phyloP scores from a whole-genome alignment of 2,113 vertebrate species.

The Plestiodon gilberti region DNA sequence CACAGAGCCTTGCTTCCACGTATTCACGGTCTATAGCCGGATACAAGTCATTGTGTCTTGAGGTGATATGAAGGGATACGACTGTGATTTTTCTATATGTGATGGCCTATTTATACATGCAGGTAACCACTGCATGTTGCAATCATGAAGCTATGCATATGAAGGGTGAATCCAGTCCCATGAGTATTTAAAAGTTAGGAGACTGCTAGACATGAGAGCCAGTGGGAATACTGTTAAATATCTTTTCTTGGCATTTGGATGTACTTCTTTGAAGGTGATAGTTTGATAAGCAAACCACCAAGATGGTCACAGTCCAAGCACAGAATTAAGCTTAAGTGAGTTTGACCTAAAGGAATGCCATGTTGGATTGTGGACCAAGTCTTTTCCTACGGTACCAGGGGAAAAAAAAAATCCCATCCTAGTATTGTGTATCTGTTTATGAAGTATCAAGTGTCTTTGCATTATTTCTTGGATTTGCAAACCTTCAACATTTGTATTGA shows the following conservation, averaged over 20 bases:
- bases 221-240: neutral
- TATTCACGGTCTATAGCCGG: neutral
- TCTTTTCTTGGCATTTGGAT: neutral
- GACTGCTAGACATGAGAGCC: neutral
- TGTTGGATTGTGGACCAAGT: neutral
- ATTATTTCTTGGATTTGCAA: neutral
- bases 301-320: neutral
- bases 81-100: neutral
- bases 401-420: neutral
- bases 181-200: neutral
- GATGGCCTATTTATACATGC: neutral
- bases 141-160: too few relatives aligned
- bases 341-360: neutral
- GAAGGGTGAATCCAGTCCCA: neutral
- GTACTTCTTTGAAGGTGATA: neutral
- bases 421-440: neutral
- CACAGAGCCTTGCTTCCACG: neutral
- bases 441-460: neutral
- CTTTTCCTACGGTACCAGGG: neutral
- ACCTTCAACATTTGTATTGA: neutral
- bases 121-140: neutral
- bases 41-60: neutral
- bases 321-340: neutral
- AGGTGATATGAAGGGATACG: neutral
- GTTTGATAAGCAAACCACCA: neutral